phyloP scores from a whole-genome alignment of 2,888 invertebrate genomes.

The Chouioia cunea region DNA sequence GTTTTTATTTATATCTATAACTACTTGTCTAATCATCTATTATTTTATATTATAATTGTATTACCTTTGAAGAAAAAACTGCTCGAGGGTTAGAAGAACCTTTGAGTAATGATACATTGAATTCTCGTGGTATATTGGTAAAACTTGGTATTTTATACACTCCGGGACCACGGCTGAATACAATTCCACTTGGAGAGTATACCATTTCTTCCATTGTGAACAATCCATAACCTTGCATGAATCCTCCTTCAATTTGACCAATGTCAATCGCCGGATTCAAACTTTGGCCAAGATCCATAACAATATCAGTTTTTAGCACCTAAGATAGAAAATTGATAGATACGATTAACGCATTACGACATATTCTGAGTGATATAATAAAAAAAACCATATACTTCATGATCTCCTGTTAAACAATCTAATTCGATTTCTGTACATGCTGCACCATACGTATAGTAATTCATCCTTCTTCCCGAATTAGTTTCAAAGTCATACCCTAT shows the following conservation, averaged over 20 bases:
- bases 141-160: conserved; percentile 95
- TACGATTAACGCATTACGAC: not conserved
- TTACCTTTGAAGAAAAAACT: conserved; percentile 94
- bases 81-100: conserved; percentile 90
- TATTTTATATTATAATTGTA: no score
- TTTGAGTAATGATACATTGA: conserved; percentile 92
- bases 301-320: conserved; percentile 90
- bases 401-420: conserved; percentile 94
- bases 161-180: conserved; percentile 91
- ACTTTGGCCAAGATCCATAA: conserved; percentile 96
- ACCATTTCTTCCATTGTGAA: conserved; percentile 92
- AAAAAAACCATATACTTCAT: conserved; percentile 72
- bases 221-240: conserved; percentile 93
- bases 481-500: conserved; percentile 80
- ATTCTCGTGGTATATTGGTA: conserved; percentile 90
- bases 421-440: conserved; percentile 92
- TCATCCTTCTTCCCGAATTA: conserved; percentile 81
- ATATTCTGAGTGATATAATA: not conserved
- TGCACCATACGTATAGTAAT: conserved; percentile 89
- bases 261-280: conserved; percentile 97
- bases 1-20: no score
- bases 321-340: conserved; percentile 57
- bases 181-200: conserved; percentile 85
- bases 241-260: conserved; percentile 96
- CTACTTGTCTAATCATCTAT: no score